Base-by-base conservation (phyloP, 2,888 invertebrate species). In the Sinotaia quadrata region DNA sequence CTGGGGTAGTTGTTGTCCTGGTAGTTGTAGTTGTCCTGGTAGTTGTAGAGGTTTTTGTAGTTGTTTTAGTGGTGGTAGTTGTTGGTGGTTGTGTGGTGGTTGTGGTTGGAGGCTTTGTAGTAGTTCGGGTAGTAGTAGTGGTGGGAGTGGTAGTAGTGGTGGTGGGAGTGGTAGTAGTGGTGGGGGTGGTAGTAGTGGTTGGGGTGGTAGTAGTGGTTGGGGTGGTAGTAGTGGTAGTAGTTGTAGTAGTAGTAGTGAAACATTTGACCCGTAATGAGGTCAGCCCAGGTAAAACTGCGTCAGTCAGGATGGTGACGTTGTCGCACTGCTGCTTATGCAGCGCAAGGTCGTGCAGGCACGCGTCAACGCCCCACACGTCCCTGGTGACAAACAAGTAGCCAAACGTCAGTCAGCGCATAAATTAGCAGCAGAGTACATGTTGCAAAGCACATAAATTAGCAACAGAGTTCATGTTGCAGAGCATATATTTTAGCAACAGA, bases 231-330 rank as follows among this genome's bases (percentile, higher is more conserved):
- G 62, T 51, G 2, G 62, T 62, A 24, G 62, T 52, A 12, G 61
- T 51, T 10, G 61, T 61, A 0, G 61, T 61, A 10, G 61, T 49
- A 2, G 61, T 61, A 1, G 60, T 62, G 27, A 52, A 36, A 27
- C 54, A 54, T 31, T 12, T 24, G 18, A 18, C 10, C 27, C 29
- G 27, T 24, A 3, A 2, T 29, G 24, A 24, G 27, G 24, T 33
- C 10, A 54, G 31, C 18, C 54, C 54, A 24, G 54, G 54, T 24
- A 54, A 18, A 7, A 54, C 24, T 3, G 24, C 29, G 5, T 54
- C 54, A 24, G 27, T 27, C 27, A 54, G 54, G 24, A 8, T 24
- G 27, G 21, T 3, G 8, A 54, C 10, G 27, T 54, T 54, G 1
- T 27, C 10, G 18, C 54, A 54, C 8, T 18, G 5, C n/a, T 29